Conservation (phyloP, 2,797 vertebrate species). For the Garrulus glandarius region DNA sequence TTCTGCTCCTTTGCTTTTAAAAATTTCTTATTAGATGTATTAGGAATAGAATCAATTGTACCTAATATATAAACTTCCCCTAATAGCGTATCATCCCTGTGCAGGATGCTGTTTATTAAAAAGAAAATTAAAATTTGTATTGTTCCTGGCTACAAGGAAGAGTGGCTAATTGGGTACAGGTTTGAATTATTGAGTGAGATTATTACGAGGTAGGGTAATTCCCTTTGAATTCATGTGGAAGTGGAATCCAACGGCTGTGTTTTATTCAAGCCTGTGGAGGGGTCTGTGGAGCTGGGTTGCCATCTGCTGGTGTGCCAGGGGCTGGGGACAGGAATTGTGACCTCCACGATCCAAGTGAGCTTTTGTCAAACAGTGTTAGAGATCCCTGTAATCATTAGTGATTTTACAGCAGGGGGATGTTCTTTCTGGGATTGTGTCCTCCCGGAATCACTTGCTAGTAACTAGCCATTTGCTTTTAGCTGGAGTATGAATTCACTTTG, state of each 20-base stretch:
- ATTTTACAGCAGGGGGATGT: background rate
- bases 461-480: background rate
- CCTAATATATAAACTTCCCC: background rate
- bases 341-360: fast-evolving
- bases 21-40: background rate
- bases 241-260: background rate
- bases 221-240: background rate
- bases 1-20: background rate
- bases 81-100: background rate
- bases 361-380: background rate
- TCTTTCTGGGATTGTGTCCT: background rate
- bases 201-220: background rate
- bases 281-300: background rate
- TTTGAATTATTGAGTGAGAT: background rate
- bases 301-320: constrained; percentile 15
- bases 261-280: background rate
- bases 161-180: background rate
- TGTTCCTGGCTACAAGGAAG: background rate
- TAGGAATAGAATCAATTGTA: background rate
- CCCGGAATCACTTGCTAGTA: background rate
- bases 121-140: background rate
- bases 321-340: background rate
- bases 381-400: background rate
- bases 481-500: background rate
- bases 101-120: background rate